Evolutionary conservation across 2,113 vertebrate genomes (phyloP), one percentile per base, ranked within the genome.

Genomic region (Urocynchramus pylzowi): DNA sequence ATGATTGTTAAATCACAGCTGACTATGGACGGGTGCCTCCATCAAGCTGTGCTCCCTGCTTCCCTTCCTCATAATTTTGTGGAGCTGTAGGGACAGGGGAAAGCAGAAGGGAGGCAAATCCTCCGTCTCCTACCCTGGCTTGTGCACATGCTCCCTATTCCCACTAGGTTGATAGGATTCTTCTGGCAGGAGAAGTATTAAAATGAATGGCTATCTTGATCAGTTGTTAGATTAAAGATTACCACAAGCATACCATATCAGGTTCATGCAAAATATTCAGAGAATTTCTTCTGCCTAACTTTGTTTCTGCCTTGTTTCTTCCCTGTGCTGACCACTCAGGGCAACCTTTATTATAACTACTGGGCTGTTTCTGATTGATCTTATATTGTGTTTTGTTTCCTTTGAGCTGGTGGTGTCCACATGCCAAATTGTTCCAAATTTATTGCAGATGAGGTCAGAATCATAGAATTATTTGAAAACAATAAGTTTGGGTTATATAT

Each of bases 261-360:
- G 20, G 5, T 64, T 18, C 1, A 0, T 82, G 41, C 14, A 67
- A 85, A 83, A 70, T 70, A 59, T 33, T 52, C 1, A 1, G 74
- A 77, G 47, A 76, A n/a, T 74, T 83, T 76, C 53, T 47, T 15
- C 33, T 86, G 27, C 3, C 18, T 57, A 31, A 35, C 5, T 10
- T 65, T 3, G 1, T 53, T 71, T 31, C 49, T 78, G 67, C 39
- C 23, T 69, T 70, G 5, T 83, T 90, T 91, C 42, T 85, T 91
- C 22, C 17, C 44, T 0, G 0, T 41, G 17, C 31, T 79, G 13
- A 28, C 82, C 44, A 44, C 60, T 68, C 26, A 30, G 1, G 3
- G 19, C 2, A 7, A 69, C 12, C 2, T 20, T 59, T 84, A n/a
- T 33, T 64, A 35, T 84, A 73, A 56, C 35, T 79, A 12, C 20